Evolutionary conservation across 2,113 vertebrate genomes (phyloP), one percentile per base, ranked within the genome.

Genomic region (Pachypanchax playfairii): DNA sequence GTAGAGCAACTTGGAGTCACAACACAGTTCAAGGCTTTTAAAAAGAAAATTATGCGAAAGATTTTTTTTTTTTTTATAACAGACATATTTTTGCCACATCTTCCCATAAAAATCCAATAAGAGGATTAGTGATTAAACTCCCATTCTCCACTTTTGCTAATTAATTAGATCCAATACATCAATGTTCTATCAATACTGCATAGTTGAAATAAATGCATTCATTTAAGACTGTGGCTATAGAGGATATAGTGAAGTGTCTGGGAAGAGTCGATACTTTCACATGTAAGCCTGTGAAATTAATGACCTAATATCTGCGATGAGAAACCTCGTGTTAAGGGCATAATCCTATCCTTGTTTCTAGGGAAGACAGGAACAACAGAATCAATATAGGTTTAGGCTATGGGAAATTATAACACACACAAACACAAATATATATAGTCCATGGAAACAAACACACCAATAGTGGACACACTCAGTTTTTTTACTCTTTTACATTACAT

Each of bases 251-350:
- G 65, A 38, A 72, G 73, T 81, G 80, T 87, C 83, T 91, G 89
- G 86, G 90, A 92, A 90, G 88, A 80, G 85, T 91, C 91, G 84
- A 92, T 92, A 90, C 87, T 91, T 91, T 90, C 86, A 90, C 85
- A 88, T 90, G 88, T 91, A 90, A 90, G 86, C 78, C 85, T 86
- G 77, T 87, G 82, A 90, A 90, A 91, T 91, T 82, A 92, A 91
- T 90, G 88, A 87, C 83, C 86, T 89, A 85, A 89, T 89, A 88
- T 87, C 87, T 88, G 78, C 85, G 82, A 86, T 85, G 84, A 90
- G 85, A 87, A 87, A 83, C 85, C 83, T 85, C 62, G 44, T 88
- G 90, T 90, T 91, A 88, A 88, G 82, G 79, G 65, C 84, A 85
- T 91, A 91, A 89, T 88, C 83, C 87, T 74, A 71, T 29, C 56